Conservation (phyloP, 23 tunicate species). For the Diplosoma virens region DNA sequence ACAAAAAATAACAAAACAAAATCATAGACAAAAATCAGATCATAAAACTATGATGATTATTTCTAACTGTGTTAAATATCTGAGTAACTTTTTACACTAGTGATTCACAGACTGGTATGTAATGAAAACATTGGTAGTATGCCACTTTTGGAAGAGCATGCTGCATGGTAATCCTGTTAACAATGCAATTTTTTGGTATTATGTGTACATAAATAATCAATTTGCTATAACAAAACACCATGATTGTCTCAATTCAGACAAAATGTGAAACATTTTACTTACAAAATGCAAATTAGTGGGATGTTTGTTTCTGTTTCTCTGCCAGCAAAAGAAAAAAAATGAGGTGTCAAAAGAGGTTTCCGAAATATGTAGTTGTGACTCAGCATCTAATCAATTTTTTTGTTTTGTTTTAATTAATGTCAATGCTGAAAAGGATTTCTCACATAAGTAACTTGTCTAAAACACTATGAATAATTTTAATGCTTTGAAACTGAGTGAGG, state of each 20-base stretch:
- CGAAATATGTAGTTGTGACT: not conserved
- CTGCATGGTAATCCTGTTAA: too few species aligned
- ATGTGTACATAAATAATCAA: too few species aligned
- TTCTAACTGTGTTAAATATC: too few species aligned
- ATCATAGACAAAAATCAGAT: too few species aligned
- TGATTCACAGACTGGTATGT: too few species aligned
- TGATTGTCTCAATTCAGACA: not conserved
- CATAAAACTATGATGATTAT: too few species aligned
- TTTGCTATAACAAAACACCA: not conserved
- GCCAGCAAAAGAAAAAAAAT: not conserved
- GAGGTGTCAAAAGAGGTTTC: not conserved
- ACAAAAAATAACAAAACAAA: too few species aligned
- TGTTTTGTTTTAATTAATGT: not conserved
- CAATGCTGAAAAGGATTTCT: not conserved
- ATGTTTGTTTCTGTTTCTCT: not conserved
- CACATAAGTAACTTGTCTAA: conserved; percentile 7
- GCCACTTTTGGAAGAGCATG: too few species aligned
- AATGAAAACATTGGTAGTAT: too few species aligned
- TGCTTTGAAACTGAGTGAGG: not conserved
- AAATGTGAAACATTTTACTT: not conserved
- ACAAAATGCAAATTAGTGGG: not conserved
- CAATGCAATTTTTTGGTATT: too few species aligned
- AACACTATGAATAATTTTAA: not conserved
- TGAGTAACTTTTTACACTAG: too few species aligned
- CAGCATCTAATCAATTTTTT: not conserved